Evolutionary conservation across 2,113 vertebrate genomes (phyloP).

Genomic region (Sprattus sprattus): DNA sequence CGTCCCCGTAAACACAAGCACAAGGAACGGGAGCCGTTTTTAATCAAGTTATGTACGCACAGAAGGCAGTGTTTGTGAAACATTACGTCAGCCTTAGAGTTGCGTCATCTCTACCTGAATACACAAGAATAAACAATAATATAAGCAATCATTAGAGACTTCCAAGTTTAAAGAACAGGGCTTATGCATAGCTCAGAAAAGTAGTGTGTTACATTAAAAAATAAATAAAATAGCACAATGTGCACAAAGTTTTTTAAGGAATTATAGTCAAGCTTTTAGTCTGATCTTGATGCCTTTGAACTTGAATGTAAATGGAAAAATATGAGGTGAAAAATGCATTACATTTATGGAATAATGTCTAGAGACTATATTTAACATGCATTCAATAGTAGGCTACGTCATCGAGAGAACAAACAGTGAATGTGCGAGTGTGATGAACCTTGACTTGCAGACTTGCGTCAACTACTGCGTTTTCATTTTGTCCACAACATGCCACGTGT

Average conservation of each 20-base stretch:
- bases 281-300: no score
- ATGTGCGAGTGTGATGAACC: background rate
- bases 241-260: no score
- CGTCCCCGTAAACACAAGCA: background rate
- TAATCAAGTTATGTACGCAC: background rate
- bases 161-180: background rate
- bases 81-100: background rate
- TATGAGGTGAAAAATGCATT: no score
- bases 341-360: no score
- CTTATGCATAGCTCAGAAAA: background rate
- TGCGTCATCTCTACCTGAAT: constrained; percentile 42
- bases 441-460: background rate
- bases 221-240: background rate
- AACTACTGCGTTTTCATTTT: background rate
- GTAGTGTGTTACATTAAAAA: background rate
- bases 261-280: no score
- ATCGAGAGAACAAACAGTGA: background rate
- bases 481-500: background rate
- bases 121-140: constrained; percentile 12
- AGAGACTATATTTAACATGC: no score
- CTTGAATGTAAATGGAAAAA: no score
- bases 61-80: constrained; percentile 16
- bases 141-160: background rate
- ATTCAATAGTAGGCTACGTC: background rate
- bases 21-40: background rate